Evolutionary conservation across 1,140 invertebrate genomes (phyloP), one percentile per base, ranked within the genome.

Genomic region (Marisa cornuarietis): DNA sequence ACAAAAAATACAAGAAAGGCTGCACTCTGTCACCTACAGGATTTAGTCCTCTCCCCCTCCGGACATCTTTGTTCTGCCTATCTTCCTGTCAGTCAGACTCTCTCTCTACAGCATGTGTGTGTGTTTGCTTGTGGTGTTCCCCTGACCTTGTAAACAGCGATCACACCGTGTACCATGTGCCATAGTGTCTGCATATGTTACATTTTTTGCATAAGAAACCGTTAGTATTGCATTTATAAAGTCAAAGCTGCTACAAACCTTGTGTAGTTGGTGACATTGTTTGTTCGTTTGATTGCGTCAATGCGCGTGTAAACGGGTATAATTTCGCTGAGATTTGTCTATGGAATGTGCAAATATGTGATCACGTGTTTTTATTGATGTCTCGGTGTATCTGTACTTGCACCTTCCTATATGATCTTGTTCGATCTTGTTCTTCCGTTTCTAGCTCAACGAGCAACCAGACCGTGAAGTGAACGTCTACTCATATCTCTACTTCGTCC

Each of bases 401-500:
- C 11, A 14, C 1, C 65, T 16, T 68, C 13, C n/a, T 63, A 7
- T 31, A 74, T 61, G 72, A 61, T 61, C 16, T 16, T 31, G 14
- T 1, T 74, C 9, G 72, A 61, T 61, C 16, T 16, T 31, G 14
- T 1, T 74, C 9, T 54, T 18, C 8, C 7, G 16, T 68, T 77
- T 81, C 83, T 92, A 98, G 96, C 91, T 96, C 82, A 93, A 94
- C 83, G 94, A 96, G 85, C 98, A 99, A 93, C 98, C 98, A 78
- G 94, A 95, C 82, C 92, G 96, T 90, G 98, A 99, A 93, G 95
- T 95, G 75, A 99, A 96, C 92, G 96, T 98, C 90, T 96, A 97
- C 92, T 98, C 98, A 96, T 99, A 99, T 92, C 93, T 99, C 78
- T 99, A 99, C 93, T 99, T 98, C 92, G 97, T 98, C 87, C 95